Evolutionary conservation across 2,113 vertebrate genomes (phyloP).

Genomic region (Bettongia penicillata): DNA sequence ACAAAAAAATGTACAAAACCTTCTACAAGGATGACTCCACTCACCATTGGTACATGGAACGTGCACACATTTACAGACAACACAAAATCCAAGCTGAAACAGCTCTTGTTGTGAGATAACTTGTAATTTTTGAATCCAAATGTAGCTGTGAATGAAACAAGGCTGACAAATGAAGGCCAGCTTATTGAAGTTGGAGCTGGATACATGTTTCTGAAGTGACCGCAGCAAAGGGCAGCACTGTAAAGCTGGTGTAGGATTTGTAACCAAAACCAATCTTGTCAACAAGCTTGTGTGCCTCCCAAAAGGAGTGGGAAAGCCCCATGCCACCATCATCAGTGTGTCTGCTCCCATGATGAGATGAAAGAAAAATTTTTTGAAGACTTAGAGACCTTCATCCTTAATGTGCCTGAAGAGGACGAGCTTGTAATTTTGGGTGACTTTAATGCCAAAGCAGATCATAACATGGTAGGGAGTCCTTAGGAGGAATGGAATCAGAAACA

Average conservation of each 20-base stretch:
- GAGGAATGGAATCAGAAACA: too few species aligned
- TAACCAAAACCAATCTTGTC: not conserved
- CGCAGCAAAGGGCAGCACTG: accelerated
- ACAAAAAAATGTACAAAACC: not conserved
- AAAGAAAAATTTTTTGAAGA: too few species aligned
- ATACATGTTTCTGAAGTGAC: too few species aligned
- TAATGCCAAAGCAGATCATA: too few species aligned
- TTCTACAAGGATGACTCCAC: not conserved
- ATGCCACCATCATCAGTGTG: too few species aligned
- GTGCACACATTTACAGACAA: not conserved
- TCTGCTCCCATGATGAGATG: too few species aligned
- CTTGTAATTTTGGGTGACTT: too few species aligned
- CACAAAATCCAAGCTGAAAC: not conserved
- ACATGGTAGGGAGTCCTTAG: too few species aligned
- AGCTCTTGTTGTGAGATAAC: not conserved
- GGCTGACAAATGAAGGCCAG: not conserved
- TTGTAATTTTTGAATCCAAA: not conserved
- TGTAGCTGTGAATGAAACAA: not conserved
- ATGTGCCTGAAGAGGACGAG: too few species aligned
- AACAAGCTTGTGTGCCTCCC: not conserved
- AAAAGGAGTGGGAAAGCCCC: not conserved
- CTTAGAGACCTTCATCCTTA: too few species aligned
- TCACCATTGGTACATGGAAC: not conserved
- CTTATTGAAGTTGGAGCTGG: not conserved
- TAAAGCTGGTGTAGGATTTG: not conserved